Base-by-base conservation (phyloP, 2,888 invertebrate species). In the Ophion costatus region DNA sequence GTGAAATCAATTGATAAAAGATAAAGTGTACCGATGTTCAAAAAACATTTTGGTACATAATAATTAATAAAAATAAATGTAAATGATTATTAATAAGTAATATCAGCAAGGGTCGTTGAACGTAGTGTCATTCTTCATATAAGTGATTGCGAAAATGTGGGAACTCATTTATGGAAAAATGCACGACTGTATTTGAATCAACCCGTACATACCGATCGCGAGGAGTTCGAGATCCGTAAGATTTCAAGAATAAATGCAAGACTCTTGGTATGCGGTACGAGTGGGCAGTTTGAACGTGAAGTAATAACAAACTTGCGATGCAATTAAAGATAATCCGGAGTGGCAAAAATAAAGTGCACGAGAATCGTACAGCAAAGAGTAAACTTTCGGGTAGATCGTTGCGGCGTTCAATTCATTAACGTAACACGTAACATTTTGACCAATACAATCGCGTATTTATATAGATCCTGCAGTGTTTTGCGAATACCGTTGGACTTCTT, bases 351-450 rank as follows among this genome's bases (percentile, higher is more conserved):
- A 70, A 61, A 59, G 7, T 57, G 76, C 77, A 80, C 64, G 64
- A 70, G 67, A 51, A 73, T 74, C 73, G 75, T 77, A 71, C 59
- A 81, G 76, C 64, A 22, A 42, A 73, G 85, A 81, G 82, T 87
- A 71, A 87, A 87, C 86, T 86, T 86, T 84, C 74, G 69, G 74
- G 71, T 61, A 75, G 71, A 79, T 63, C 73, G 66, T 70, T 75
- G 64, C 7, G 22, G 77, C 84, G 86, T 86, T 87, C 88, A 86
- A 88, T 87, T 88, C 86, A 88, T 88, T 88, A 88, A 88, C 85
- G 86, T 83, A 87, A 88, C 88, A 88, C 81, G 86, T 80, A 75
- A 79, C 85, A 86, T 88, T 88, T 82, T 87, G 80, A 80, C 75
- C 42, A 51, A 70, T 66, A n/a, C 42, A 64, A 24, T 64, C 33